phyloP scores from a whole-genome alignment of 2,888 invertebrate species.

The Drepanosiphum platanoidis region DNA sequence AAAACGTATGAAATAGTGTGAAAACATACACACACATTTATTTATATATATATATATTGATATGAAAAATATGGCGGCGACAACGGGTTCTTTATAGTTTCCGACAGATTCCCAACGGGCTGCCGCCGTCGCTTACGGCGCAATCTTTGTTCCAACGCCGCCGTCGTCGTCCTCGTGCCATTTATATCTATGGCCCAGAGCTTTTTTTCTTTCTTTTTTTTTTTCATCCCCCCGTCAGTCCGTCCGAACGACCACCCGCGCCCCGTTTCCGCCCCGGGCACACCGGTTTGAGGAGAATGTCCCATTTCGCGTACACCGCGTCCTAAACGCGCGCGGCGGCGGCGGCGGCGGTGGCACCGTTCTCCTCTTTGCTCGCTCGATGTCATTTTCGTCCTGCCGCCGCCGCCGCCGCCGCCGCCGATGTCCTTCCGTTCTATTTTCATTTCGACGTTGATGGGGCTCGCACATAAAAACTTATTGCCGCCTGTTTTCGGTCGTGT shows the following conservation, averaged over 20 bases:
- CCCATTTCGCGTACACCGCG: background rate
- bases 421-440: background rate
- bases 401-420: background rate
- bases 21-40: background rate
- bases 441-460: background rate
- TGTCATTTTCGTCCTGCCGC: too few species aligned
- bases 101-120: slow-evolving; percentile 40
- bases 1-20: background rate
- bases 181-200: slow-evolving; percentile 32
- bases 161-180: background rate
- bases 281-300: background rate
- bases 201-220: slow-evolving; percentile 9
- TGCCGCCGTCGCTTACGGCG: background rate
- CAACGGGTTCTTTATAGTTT: slow-evolving; percentile 39
- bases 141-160: slow-evolving; percentile 31
- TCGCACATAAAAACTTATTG: slow-evolving; percentile 1
- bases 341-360: too few species aligned
- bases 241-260: too few species aligned
- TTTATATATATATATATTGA: background rate
- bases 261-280: background rate
- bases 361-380: too few species aligned
- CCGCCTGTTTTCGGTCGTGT: background rate
- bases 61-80: background rate
- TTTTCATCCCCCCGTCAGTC: background rate
- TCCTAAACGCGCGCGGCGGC: background rate